phyloP scores from a whole-genome alignment of 2,888 invertebrate species.

The Diplolepis rosae region DNA sequence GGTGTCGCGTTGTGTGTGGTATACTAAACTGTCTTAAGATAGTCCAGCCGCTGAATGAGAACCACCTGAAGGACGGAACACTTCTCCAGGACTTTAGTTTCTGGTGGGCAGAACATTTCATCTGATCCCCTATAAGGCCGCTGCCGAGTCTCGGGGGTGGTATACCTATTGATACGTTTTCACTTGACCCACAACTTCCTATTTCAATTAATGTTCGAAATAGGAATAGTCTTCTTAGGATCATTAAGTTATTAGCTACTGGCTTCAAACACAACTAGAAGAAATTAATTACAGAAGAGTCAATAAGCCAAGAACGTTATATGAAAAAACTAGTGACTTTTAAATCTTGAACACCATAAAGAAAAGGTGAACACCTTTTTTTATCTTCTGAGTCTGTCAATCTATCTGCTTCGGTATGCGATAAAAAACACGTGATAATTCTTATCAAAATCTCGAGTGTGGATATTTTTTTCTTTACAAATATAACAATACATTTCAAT shows the following conservation, averaged over 20 bases:
- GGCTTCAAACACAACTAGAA: too few species aligned
- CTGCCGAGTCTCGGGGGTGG: not conserved
- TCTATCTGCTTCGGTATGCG: not conserved
- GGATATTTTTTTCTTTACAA: not conserved
- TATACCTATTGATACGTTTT: not conserved
- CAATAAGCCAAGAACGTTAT: too few species aligned
- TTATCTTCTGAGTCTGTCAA: not conserved
- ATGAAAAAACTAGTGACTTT: too few species aligned
- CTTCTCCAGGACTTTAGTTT: not conserved
- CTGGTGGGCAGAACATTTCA: slow-evolving; percentile 5
- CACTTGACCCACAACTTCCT: not conserved
- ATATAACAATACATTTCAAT: too few species aligned
- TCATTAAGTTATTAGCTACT: too few species aligned
- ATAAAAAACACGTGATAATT: not conserved
- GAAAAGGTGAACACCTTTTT: too few species aligned
- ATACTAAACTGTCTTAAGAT: slow-evolving; percentile 66
- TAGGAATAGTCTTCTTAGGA: too few species aligned
- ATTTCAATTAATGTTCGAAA: too few species aligned
- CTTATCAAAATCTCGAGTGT: not conserved
- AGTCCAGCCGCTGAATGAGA: slow-evolving; percentile 56
- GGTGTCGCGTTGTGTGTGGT: slow-evolving; percentile 74
- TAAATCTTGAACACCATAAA: too few species aligned
- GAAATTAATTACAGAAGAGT: too few species aligned
- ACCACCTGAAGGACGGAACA: slow-evolving; percentile 48
- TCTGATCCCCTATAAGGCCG: slow-evolving; percentile 12